Base-by-base conservation (phyloP, 2,797 vertebrate genomes). In the Dermochelys coriacea region DNA sequence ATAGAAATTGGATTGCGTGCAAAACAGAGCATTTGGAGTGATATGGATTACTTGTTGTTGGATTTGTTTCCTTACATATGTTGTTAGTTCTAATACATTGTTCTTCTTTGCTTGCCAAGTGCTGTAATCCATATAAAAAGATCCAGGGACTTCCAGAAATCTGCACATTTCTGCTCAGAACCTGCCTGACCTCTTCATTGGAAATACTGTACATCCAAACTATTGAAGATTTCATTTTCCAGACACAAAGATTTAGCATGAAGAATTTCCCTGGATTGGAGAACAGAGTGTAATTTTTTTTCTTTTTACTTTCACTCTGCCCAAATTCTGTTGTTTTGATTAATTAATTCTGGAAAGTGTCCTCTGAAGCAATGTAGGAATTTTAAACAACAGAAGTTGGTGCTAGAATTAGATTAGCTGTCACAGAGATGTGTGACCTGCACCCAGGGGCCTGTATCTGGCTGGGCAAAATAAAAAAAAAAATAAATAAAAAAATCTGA, bases 141-240 rank as follows among this genome's bases (percentile, higher is more conserved):
- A 90, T 41, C 52, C 8, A 4, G 21, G 21, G 82, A 49, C 49
- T 86, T 94, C 57, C 74, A 64, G 31, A 41, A 93, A 54, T 78
- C 37, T 96, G 51, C 55, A 84, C 59, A 82, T 93, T 45, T 88
- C 54, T 64, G 80, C 86, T 92, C 59, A 87, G 41, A 78, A 61
- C 64, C 27, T 84, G 55, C 12, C 27, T 94, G 77, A 50, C 68
- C n/a, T 31, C 7, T 95, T 96, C 86, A 57, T 18, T 93, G 5
- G 49, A 84, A 81, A 52, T 85, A 41, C 41, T 41, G 41, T 41
- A 34, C 4, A 2, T 80, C 85, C 81, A 89, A 92, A 31, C 64
- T 49, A 93, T 93, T 45, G 88, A 87, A 90, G 84, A 8, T 84
- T 88, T 59, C 5, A 86, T 93, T 90, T 92, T 85, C 10, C 12